Conservation (phyloP, 1,140 invertebrate species). For the Brachionus asplanchnoidis region DNA sequence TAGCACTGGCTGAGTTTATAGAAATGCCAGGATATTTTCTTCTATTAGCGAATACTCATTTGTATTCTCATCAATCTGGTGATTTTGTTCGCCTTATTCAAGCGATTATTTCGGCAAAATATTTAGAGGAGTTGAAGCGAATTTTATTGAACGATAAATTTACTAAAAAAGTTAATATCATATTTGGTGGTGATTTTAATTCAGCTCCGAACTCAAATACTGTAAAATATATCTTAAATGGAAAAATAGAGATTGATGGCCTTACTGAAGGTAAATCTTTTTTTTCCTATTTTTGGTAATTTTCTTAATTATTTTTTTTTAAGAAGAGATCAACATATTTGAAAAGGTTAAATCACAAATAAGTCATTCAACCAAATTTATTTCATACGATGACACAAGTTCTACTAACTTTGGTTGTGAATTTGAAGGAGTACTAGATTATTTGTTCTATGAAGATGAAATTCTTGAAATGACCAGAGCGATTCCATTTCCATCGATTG, state of each 20-base stretch:
- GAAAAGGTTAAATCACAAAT: not conserved
- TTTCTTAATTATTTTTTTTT: not conserved
- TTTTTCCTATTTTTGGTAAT: not conserved
- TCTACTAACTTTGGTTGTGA: not conserved
- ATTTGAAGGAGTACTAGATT: conserved; percentile 16
- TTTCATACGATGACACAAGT: not conserved
- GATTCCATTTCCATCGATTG: not conserved
- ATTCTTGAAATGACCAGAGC: not conserved
- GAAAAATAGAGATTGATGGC: not conserved
- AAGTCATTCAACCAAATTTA: not conserved
- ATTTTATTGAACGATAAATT: not conserved
- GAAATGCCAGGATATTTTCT: conserved; percentile 15
- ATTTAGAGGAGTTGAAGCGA: not conserved
- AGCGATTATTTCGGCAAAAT: not conserved
- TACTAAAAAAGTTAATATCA: not conserved
- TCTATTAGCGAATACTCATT: conserved; percentile 11
- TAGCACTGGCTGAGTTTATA: not conserved
- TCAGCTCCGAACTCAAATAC: not conserved
- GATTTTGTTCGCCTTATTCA: conserved; percentile 28
- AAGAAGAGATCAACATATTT: not conserved
- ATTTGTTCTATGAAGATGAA: conserved; percentile 32
- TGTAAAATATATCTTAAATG: not conserved
- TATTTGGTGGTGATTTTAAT: conserved; percentile 40
- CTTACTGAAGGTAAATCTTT: not conserved
- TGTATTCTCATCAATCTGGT: conserved; percentile 32